These are phyloP conservation scores for Ameiurus melas DNA, from an alignment of 2,113 vertebrate species.

Conservation along the genomic window DNA sequence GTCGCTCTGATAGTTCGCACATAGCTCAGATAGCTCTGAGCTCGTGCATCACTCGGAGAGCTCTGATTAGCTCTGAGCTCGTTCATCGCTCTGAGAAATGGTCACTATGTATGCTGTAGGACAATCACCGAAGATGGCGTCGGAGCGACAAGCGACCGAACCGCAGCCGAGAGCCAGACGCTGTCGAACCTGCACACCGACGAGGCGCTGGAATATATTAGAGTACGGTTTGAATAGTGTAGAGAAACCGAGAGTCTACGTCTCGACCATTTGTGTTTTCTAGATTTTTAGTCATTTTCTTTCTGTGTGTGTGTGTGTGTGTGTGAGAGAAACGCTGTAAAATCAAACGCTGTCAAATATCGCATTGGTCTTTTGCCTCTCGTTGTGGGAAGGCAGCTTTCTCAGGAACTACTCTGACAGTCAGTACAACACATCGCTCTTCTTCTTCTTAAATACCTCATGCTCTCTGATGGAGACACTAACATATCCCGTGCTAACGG, in stretches of 20 bases:
- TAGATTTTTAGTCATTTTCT: background rate
- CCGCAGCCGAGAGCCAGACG: background rate
- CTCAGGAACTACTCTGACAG: constrained; percentile 70
- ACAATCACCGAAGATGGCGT: constrained; percentile 10
- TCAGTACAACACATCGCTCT: background rate
- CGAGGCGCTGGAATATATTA: constrained; percentile 4
- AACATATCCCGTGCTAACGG: constrained; percentile 52
- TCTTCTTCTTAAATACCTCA: constrained; percentile 63
- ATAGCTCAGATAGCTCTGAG: too few relatives aligned
- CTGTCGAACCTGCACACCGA: background rate
- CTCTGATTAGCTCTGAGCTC: too few relatives aligned
- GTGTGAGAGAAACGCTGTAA: background rate
- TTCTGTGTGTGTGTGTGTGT: background rate
- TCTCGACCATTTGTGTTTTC: background rate
- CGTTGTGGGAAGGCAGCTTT: constrained; percentile 56
- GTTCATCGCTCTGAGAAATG: background rate
- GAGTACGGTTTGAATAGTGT: background rate
- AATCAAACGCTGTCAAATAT: constrained; percentile 39
- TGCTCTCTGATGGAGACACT: constrained; percentile 65
- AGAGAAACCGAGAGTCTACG: background rate
- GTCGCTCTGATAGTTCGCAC: too few relatives aligned
- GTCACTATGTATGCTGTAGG: constrained; percentile 17
- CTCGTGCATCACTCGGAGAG: too few relatives aligned
- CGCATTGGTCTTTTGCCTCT: constrained; percentile 50
- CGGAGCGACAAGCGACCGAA: background rate